Base-by-base conservation (phyloP, 2,113 vertebrate genomes). In the Camelus dromedarius region DNA sequence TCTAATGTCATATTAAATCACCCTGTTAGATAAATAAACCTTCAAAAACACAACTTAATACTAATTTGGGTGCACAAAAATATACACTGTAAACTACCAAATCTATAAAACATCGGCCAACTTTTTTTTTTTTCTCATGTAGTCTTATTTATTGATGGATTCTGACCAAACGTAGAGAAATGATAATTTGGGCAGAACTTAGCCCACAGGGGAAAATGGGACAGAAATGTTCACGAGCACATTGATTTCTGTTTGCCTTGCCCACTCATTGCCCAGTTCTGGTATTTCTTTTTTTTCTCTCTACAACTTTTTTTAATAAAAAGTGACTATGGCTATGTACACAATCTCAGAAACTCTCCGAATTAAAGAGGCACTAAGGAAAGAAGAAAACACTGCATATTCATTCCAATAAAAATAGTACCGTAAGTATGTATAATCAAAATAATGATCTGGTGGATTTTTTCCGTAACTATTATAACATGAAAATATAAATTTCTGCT, bases 401-500 rank as follows among this genome's bases (percentile, higher is more conserved):
- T 77, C 30, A 79, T 92, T 69, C 14, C 24, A 93, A 64, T 52
- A 91, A 84, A 96, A 95, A 93, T 35, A 60, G 72, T 86, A 86
- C 22, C 48, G 35, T 86, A 32, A 92, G 26, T 32, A 76, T 73
- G 42, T 42, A 79, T 38, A 81, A 81, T 80, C 66, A 92, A 66
- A 6, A 2, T 50, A 94, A 75, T 38, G 32, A 88, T 26, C 28
- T 91, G 24, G 5, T 84, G 24, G 84, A 26, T 69, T 92, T 52
- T 95, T 95, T 86, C 38, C 89, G 2, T 24, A 92, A 73, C 20
- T 42, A 86, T 82, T 72, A 82, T 8, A 52, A 38, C 22, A 50
- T 46, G 56, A 89, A 95, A 88, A 56, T 77, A 4, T 93, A 93
- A 96, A 32, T 69, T n/a, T 86, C 3, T 89, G 56, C 22, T 96